Conservation (phyloP, 2,888 invertebrate species). For the Synanthedon formicaeformis region DNA sequence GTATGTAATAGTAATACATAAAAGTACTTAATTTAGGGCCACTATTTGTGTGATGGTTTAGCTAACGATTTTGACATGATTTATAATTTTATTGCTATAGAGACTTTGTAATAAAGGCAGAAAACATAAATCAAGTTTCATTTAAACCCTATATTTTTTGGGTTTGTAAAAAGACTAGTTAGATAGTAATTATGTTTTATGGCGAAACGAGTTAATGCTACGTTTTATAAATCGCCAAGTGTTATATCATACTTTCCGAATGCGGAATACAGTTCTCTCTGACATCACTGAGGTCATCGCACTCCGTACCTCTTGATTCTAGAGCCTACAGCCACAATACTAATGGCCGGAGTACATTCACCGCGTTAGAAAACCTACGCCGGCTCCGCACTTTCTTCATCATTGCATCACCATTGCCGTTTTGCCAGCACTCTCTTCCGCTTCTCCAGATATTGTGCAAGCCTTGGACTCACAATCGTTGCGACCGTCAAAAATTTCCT, state of each 20-base stretch:
- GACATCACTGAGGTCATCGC: slow-evolving; percentile 53
- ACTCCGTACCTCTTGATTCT: slow-evolving; percentile 33
- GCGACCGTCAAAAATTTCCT: neutral
- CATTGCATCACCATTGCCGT: slow-evolving; percentile 64
- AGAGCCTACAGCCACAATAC: slow-evolving; percentile 54
- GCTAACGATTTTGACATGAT: too few relatives aligned
- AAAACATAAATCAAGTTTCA: too few relatives aligned
- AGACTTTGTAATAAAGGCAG: too few relatives aligned
- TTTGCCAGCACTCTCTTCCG: slow-evolving; percentile 63
- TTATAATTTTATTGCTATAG: too few relatives aligned
- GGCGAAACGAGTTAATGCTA: too few relatives aligned
- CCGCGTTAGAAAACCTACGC: slow-evolving; percentile 66
- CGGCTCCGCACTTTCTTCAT: slow-evolving; percentile 69
- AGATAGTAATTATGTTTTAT: slow-evolving; percentile 17
- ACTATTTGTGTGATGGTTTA: too few relatives aligned
- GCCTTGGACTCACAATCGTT: slow-evolving; percentile 6
- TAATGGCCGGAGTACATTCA: slow-evolving; percentile 63
- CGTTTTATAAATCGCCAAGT: slow-evolving; percentile 3
- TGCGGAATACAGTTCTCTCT: slow-evolving; percentile 31
- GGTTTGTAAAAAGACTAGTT: too few relatives aligned
- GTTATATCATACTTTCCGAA: slow-evolving; percentile 33
- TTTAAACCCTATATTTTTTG: too few relatives aligned
- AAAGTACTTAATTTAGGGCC: too few relatives aligned
- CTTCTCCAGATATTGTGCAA: slow-evolving; percentile 49
- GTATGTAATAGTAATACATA: too few relatives aligned